phyloP scores from a whole-genome alignment of 2,797 vertebrate genomes.

The Urophycis tenuis region DNA sequence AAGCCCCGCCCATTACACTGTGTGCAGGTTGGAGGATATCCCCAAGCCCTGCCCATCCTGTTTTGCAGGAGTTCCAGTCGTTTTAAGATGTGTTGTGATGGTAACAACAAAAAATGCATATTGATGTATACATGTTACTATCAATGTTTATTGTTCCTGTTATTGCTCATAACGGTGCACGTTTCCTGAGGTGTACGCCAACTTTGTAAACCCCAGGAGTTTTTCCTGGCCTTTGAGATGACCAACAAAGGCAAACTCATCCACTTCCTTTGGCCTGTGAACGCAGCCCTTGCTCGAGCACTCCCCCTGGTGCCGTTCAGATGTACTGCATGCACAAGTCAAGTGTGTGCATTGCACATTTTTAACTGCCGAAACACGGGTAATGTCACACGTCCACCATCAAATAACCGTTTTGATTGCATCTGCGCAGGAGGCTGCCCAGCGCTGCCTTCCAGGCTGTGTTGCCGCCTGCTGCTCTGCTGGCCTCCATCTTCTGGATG shows the following conservation, averaged over 20 bases:
- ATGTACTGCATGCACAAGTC: not conserved
- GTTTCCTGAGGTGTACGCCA: not conserved
- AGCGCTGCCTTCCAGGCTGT: conserved; percentile 66
- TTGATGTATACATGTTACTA: not conserved
- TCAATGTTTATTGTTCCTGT: not conserved
- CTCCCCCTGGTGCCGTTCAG: not conserved
- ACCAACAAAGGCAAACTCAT: too few relatives aligned
- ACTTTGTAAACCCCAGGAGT: too few relatives aligned
- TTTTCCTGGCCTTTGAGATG: too few relatives aligned
- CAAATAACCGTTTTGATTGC: conserved; percentile 16
- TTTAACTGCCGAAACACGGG: not conserved
- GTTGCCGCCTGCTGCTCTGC: conserved; percentile 73
- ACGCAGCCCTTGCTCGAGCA: not conserved
- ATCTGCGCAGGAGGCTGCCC: conserved; percentile 69
- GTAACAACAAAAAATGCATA: not conserved
- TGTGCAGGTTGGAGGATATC: too few relatives aligned
- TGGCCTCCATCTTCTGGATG: conserved; percentile 90
- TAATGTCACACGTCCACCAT: not conserved
- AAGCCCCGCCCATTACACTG: too few relatives aligned
- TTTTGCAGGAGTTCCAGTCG: too few relatives aligned
- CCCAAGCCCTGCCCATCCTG: too few relatives aligned
- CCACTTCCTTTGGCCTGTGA: not conserved
- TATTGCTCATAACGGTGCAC: not conserved
- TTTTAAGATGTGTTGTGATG: not conserved
- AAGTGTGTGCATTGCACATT: not conserved